phyloP scores from a whole-genome alignment of 2,888 invertebrate genomes.

The Tromatobia lineatoria region DNA sequence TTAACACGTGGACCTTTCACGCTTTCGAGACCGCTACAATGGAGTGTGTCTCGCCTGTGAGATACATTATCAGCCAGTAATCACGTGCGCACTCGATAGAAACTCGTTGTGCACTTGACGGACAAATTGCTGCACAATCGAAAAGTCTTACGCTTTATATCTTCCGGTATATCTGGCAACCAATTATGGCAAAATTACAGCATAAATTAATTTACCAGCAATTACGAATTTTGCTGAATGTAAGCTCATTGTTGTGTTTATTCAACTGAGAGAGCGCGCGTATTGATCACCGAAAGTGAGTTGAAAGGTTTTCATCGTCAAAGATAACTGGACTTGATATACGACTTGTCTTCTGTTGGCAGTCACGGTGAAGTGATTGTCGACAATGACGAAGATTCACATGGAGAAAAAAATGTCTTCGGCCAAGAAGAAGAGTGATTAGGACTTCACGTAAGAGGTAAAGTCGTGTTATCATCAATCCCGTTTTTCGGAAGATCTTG shows the following conservation, averaged over 20 bases:
- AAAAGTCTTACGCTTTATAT: background rate
- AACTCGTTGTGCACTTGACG: background rate
- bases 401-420: background rate
- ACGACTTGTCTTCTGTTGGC: no score
- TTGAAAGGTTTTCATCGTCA: no score
- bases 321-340: no score
- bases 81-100: background rate
- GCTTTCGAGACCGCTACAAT: constrained; percentile 12
- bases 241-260: background rate
- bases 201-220: no score
- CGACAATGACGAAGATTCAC: no score
- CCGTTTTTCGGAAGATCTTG: constrained; percentile 75
- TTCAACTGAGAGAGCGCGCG: no score
- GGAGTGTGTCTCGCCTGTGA: constrained; percentile 16
- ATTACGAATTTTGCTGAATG: background rate
- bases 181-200: background rate
- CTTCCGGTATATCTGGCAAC: background rate
- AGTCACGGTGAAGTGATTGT: no score
- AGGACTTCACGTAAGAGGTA: constrained; percentile 78
- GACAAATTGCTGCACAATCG: constrained; percentile 13
- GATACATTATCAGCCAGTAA: background rate
- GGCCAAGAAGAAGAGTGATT: background rate
- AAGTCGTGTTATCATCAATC: constrained; percentile 79
- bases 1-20: constrained; percentile 67
- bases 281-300: background rate